Base-by-base conservation (phyloP, 2,113 vertebrate species). In the zebrafish (Danio rerio) region DNA sequence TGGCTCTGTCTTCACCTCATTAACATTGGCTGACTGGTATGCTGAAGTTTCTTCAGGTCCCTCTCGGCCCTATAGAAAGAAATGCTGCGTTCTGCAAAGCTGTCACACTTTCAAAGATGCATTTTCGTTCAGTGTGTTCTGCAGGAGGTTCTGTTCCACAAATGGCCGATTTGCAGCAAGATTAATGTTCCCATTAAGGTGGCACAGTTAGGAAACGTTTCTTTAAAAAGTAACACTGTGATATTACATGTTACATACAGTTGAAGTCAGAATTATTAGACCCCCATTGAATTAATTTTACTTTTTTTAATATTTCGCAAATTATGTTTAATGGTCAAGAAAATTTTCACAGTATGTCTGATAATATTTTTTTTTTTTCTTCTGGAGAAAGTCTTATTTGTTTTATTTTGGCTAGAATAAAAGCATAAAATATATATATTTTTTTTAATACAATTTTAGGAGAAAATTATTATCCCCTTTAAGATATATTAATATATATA, bases 181-280 rank as follows among this genome's bases (percentile, higher is more conserved):
- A 87, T 82, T 75, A 85, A 83, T 59, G n/a, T 43, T 74, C 77
- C 74, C 52, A 80, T 81, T 83, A 69, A 15, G 77, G 18, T 58
- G 76, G 65, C 84, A 47, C 31, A 50, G 52, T 18, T 47, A 9
- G n/a, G 65, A 2, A 47, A 43, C 5, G 5, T n/a, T 66, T 6
- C 5, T 66, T 66, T 66, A 10, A 63, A 11, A 21, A 11, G 12
- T 63, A 63, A 40, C 9, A 45, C 61, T 15, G 3, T 6, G 31
- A 62, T 62, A 66, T 9, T 43, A 59, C 56, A 31, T 58, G 55
- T 18, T n/a, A 56, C n/a, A n/a, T n/a, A n/a, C n/a, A n/a, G n/a
- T n/a, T n/a, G n/a, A n/a, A n/a, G n/a, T n/a, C n/a, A n/a, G n/a
- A n/a, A n/a, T n/a, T n/a, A n/a, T n/a, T n/a, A n/a, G n/a, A n/a